These are phyloP conservation scores for Calameuta filiformis DNA, from an alignment of 2,888 invertebrate genomes.

Conservation along the genomic window DNA sequence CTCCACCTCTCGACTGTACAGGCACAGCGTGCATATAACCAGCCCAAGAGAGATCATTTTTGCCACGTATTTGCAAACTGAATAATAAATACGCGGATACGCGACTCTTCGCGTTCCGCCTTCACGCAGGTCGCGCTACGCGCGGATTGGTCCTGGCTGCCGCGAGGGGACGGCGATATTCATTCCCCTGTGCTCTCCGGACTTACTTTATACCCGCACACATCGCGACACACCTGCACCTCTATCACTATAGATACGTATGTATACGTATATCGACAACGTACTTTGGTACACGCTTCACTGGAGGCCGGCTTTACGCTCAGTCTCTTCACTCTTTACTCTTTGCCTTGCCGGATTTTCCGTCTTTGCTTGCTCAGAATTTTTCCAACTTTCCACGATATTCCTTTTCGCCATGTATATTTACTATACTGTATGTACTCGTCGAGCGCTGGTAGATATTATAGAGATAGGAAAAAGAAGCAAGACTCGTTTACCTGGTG, in stretches of 20 bases:
- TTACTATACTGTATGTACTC: background rate
- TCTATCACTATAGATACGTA: constrained; percentile 28
- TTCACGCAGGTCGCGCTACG: constrained; percentile 63
- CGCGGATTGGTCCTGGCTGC: constrained; percentile 62
- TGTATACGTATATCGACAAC: constrained; percentile 24
- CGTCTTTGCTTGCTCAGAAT: background rate
- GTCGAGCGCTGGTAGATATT: background rate
- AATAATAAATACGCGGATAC: constrained; percentile 65
- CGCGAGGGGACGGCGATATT: constrained; percentile 63
- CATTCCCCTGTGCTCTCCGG: constrained; percentile 43
- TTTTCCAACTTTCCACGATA: background rate
- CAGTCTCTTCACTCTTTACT: constrained; percentile 9
- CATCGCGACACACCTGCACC: background rate
- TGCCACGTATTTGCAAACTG: constrained; percentile 65
- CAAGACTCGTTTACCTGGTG: background rate
- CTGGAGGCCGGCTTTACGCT: constrained; percentile 35
- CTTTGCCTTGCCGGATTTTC: constrained; percentile 30
- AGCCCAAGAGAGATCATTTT: constrained; percentile 60
- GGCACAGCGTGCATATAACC: constrained; percentile 27
- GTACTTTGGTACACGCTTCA: constrained; percentile 27
- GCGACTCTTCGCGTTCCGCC: constrained; percentile 63
- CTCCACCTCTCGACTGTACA: constrained; percentile 50
- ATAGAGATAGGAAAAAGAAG: background rate
- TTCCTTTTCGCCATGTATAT: background rate
- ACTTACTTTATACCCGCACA: constrained; percentile 24